Base-by-base conservation (phyloP, 1,140 invertebrate genomes). In the Rhagoletis pomonella region DNA sequence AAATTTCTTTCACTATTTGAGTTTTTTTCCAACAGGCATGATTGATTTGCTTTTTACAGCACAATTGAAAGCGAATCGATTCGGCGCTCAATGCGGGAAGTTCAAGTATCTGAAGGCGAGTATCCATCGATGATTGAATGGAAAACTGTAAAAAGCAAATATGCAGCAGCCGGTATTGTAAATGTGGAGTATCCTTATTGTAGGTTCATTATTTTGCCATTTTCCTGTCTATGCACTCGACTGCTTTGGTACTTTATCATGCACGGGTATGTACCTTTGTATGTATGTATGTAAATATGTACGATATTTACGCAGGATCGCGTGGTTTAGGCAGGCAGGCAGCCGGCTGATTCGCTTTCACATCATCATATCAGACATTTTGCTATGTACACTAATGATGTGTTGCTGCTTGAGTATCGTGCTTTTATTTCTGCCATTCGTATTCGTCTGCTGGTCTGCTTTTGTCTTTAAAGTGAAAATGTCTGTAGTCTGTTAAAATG, bases 141-240 rank as follows among this genome's bases (percentile, higher is more conserved):
- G 73, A 81, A 81, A 81, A 55, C 42, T n/a, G n/a, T 55, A 55
- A 81, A 81, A 55, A 10, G 73, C 67, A 81, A 81, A 81, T 50
- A 58, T 81, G 29, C 29, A 29, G 29, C 73, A 81, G 19, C 62
- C 86, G 87, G 50, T 77, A 87, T 90, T 90, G 89, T 87, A 77
- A 89, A 84, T 86, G 17, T 55, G 58, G 29, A 39, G 55, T 86
- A 86, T 90, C 60, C 81, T 87, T 88, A 90, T 89, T 90, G 90
- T 89, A 89, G 90, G 90, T 90, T 91, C 90, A 90, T 91, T 91
- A 91, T 89, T 90, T 91, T 91, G 89, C 88, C 90, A 90, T 89
- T 91, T 90, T 87, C n/a, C 47, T 19, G 73, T 29, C 73, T 29
- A 19, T 58, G 19, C 73, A 50, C 73, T 58, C 73, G 73, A 81